A percentile compares a stretch with the other conserved stretches of the same genome.
These are phyloP conservation scores for Periophthalmus modestus DNA, from an alignment of 2,113 vertebrate species.

Conservation along the genomic window DNA sequence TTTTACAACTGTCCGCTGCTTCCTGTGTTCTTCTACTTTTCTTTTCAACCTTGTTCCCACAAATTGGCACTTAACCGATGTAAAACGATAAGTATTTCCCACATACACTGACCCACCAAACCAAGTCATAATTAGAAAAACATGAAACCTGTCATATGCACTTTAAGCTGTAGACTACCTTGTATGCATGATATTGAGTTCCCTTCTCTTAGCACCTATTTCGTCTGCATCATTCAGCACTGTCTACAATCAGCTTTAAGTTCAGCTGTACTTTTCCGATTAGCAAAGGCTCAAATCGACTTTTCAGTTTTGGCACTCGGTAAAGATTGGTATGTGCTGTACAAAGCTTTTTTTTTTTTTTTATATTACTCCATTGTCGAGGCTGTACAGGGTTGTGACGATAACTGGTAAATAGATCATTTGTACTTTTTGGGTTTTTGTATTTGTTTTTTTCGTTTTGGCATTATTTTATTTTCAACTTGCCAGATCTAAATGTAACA, in stretches of 20 bases:
- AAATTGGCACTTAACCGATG: too few relatives aligned
- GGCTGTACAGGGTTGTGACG: conserved; percentile 99
- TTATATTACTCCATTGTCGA: conserved; percentile 91
- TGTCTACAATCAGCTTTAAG: conserved; percentile 81
- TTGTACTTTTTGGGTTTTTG: conserved; percentile 79
- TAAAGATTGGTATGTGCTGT: conserved; percentile 95
- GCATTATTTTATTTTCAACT: conserved; percentile 92
- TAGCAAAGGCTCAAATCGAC: conserved; percentile 77
- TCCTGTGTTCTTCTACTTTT: too few relatives aligned
- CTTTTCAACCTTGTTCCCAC: too few relatives aligned
- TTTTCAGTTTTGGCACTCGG: conserved; percentile 81
- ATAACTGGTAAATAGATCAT: conserved; percentile 93
- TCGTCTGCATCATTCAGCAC: conserved; percentile 79
- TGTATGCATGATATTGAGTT: conserved; percentile 82
- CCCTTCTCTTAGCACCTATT: conserved; percentile 72
- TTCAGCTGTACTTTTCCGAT: conserved; percentile 83
- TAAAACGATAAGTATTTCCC: too few relatives aligned
- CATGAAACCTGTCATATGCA: too few relatives aligned
- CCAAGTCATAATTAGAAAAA: too few relatives aligned
- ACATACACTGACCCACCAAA: too few relatives aligned
- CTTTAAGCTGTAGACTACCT: conserved; percentile 71
- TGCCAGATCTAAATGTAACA: conserved; percentile 99
- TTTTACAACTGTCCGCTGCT: too few relatives aligned
- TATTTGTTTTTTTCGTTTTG: conserved; percentile 74
- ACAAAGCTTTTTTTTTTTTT: conserved; percentile 93